Conservation (phyloP, 2,113 vertebrate species). For the Antechinus flavipes region DNA sequence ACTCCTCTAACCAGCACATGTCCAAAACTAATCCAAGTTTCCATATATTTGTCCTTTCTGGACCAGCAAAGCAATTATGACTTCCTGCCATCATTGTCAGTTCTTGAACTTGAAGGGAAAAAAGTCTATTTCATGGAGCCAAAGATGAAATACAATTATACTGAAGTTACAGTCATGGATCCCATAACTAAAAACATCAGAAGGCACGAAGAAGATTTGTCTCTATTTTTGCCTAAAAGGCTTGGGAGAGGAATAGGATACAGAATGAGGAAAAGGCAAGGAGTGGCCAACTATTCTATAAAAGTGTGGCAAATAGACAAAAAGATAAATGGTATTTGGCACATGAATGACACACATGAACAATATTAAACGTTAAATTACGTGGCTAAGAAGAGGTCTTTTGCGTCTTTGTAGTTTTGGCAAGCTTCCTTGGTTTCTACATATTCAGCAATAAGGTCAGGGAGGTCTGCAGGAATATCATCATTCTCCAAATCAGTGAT, state of each 20-base stretch:
- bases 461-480: constrained; percentile 60
- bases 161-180: not conserved
- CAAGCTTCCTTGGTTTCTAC: constrained; percentile 77
- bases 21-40: not conserved
- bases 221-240: not conserved
- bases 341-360: fast-evolving
- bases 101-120: not conserved
- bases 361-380: constrained; percentile 70
- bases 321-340: not conserved
- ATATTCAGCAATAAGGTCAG: constrained; percentile 59
- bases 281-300: not conserved
- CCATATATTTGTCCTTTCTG: not conserved
- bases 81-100: not conserved
- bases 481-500: constrained; percentile 47
- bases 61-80: not conserved
- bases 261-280: not conserved
- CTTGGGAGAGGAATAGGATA: not conserved
- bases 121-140: not conserved
- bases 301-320: not conserved
- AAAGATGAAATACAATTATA: not conserved
- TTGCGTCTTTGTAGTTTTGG: constrained; percentile 72
- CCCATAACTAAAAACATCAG: not conserved
- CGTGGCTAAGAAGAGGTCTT: constrained; percentile 76
- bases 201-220: not conserved
- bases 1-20: not conserved